These are phyloP conservation scores for human (Homo sapiens) DNA, from an alignment of 2,113 vertebrate species.

Conservation along the genomic window GRCh38 chr17:64176501-64177000, in stretches of 20 bases:
- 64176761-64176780: neutral
- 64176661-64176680: neutral
- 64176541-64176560: neutral
- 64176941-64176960: neutral
- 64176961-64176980: neutral
- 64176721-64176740: conserved; percentile 30
- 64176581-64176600: neutral
- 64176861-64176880: neutral
- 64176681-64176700: neutral
- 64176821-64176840: neutral
- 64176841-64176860: neutral
- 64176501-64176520: neutral
- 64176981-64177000: neutral
- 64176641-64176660: neutral
- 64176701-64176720: conserved; percentile 40
- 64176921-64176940: neutral
- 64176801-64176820: neutral
- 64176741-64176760: conserved; percentile 35
- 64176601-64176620: neutral
- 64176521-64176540: neutral
- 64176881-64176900: neutral
- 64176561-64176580: neutral
- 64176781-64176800: neutral
- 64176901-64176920: too few relatives aligned
- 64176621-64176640: neutral